A percentile compares a stretch with the other conserved stretches of the same genome.
phyloP scores from a whole-genome alignment of 2,888 invertebrate species.

The Enchytraeus crypticus region DNA sequence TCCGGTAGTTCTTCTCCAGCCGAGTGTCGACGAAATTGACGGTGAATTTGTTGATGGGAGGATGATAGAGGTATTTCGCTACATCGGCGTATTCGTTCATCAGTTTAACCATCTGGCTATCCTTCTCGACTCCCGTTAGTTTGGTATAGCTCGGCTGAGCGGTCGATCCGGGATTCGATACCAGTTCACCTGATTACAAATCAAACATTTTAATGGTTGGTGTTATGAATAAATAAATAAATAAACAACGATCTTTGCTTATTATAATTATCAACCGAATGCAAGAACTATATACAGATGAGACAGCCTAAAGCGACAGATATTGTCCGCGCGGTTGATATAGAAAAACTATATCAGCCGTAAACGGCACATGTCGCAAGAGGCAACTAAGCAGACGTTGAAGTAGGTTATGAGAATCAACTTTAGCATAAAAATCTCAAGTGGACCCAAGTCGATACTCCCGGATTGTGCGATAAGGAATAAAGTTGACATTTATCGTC shows the following conservation, averaged over 20 bases:
- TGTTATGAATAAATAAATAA: too few species aligned
- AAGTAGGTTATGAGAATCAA: too few species aligned
- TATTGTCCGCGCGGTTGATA: not conserved
- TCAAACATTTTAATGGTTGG: too few species aligned
- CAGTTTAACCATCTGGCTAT: constrained; percentile 66
- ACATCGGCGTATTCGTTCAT: constrained; percentile 61
- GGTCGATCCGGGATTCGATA: constrained; percentile 50
- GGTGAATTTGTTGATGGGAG: constrained; percentile 69
- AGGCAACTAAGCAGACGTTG: too few species aligned
- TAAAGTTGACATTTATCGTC: too few species aligned
- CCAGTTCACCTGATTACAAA: constrained; percentile 58
- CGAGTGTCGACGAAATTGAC: constrained; percentile 71
- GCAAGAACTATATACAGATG: not conserved
- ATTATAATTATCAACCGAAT: too few species aligned
- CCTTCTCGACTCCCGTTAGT: constrained; percentile 40
- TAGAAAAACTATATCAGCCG: not conserved
- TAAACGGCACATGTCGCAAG: too few species aligned
- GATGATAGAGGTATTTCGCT: constrained; percentile 39
- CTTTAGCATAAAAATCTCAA: too few species aligned
- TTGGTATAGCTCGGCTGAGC: constrained; percentile 16
- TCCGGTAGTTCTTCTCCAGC: constrained; percentile 73
- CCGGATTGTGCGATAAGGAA: too few species aligned
- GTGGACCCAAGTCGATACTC: too few species aligned
- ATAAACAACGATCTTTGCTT: too few species aligned
- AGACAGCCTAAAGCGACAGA: not conserved